Conservation (phyloP, 2,113 vertebrate genomes). For the Collichthys lucidus region DNA sequence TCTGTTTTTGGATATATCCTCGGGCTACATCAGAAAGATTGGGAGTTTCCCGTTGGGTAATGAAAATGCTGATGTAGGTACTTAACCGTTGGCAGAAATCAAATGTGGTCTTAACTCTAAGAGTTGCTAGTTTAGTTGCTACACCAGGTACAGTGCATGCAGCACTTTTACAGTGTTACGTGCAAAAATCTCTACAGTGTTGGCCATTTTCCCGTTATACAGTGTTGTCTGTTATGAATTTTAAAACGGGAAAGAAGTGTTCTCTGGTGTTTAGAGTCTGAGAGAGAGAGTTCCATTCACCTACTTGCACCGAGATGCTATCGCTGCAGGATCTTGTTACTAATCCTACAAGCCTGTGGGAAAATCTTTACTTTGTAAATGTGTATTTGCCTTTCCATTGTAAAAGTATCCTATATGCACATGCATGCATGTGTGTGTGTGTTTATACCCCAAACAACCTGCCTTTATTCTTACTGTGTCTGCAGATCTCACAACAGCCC, state of each 20-base stretch:
- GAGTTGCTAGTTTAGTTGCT: neutral
- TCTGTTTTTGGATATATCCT: too few species aligned
- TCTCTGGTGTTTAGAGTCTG: neutral
- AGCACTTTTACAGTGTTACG: too few species aligned
- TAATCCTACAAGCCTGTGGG: constrained; percentile 26
- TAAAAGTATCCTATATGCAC: neutral
- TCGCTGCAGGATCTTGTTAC: constrained; percentile 34
- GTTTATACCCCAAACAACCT: constrained; percentile 51
- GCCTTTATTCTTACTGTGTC: constrained; percentile 17
- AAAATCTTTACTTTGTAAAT: constrained; percentile 39
- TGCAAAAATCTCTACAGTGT: neutral
- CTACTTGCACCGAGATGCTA: constrained; percentile 9
- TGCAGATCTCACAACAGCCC: constrained; percentile 37
- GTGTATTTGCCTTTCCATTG: neutral
- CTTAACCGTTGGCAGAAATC: too few species aligned
- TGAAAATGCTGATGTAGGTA: too few species aligned
- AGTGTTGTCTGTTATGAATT: neutral
- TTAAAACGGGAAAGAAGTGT: neutral
- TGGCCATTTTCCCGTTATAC: neutral
- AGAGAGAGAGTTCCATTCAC: constrained; percentile 13
- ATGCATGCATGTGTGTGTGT: constrained; percentile 26
- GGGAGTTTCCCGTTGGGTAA: too few species aligned
- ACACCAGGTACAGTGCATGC: neutral
- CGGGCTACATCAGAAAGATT: too few species aligned
- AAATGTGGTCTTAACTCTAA: too few species aligned